Base-by-base conservation (phyloP, 2,797 vertebrate species). In the Darevskia nairensis region DNA sequence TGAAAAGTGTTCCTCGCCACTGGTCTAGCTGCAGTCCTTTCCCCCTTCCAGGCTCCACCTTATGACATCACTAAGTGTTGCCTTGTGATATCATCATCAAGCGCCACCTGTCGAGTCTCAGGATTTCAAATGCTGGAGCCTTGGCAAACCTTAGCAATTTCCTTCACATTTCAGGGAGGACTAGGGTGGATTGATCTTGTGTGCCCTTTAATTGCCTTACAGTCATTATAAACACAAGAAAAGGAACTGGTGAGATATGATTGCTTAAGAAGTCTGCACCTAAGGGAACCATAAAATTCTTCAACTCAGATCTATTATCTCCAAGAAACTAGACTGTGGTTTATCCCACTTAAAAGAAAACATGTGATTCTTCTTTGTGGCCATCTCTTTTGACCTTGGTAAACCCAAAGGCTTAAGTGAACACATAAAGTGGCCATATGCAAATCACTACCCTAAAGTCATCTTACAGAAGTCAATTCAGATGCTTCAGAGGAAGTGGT, bases 261-360 rank as follows among this genome's bases (percentile, higher is more conserved):
- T 84, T 90, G 68, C 44, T 35, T 91, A 82, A 84, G 78, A 93
- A 89, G 19, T 7, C 84, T 86, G 19, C 75, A 88, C 32, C 68
- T 78, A 15, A 71, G 66, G 23, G 86, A 88, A 32, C 6, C 41
- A 82, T 82, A 86, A 91, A 89, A 82, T 74, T 89, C 19, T 89
- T 86, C 82, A 79, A 44, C 78, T 55, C 81, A 84, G 7, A 9
- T 85, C 92, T 89, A 85, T 10, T 90, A 87, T 91, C 88, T 69
- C 66, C 80, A 87, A 81, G 78, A 79, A 93, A 8, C 3, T 82
- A 29, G 80, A 84, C 64, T 88, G 86, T 88, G 82, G 84, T 86
- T 93, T 93, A 61, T 88, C 25, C 79, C 17, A 81, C 92, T 72
- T 82, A 84, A 91, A 90, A 88, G 81, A 94, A 92, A 92, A 76